These are phyloP conservation scores for Heliconius cydno DNA, from an alignment of 2,888 invertebrate genomes.

Conservation along the genomic window DNA sequence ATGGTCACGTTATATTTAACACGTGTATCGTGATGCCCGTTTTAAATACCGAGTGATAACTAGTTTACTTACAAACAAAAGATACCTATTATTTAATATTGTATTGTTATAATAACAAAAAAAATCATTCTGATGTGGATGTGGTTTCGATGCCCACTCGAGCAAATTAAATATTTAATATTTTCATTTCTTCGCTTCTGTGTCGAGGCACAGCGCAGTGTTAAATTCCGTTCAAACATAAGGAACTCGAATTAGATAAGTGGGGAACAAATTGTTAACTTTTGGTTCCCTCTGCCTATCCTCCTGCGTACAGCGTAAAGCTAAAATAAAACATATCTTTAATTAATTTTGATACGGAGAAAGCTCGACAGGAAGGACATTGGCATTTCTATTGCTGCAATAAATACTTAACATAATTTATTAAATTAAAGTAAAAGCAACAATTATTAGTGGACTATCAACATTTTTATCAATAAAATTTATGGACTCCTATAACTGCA, in stretches of 20 bases:
- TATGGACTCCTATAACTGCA: background rate
- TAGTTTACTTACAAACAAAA: conserved; percentile 1
- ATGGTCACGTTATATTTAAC: background rate
- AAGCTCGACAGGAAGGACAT: conserved; percentile 2
- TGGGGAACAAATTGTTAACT: too few relatives aligned
- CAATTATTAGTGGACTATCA: background rate
- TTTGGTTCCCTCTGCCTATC: too few relatives aligned
- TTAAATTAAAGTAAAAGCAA: conserved; percentile 6
- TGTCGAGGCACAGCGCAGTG: too few relatives aligned
- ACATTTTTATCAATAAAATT: background rate
- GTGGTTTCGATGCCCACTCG: too few relatives aligned
- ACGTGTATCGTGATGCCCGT: background rate
- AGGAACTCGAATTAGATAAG: too few relatives aligned
- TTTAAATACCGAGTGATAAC: background rate
- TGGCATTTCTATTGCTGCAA: conserved; percentile 1
- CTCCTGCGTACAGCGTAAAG: background rate
- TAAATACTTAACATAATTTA: background rate
- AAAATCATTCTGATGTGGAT: too few relatives aligned
- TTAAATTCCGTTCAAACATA: too few relatives aligned
- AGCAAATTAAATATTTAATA: too few relatives aligned
- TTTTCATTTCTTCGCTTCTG: too few relatives aligned
- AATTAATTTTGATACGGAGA: background rate
- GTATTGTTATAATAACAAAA: background rate
- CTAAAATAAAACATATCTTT: background rate
- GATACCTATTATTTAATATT: background rate